phyloP scores from a whole-genome alignment of 2,797 vertebrate species.

The Leontopithecus rosalia region DNA sequence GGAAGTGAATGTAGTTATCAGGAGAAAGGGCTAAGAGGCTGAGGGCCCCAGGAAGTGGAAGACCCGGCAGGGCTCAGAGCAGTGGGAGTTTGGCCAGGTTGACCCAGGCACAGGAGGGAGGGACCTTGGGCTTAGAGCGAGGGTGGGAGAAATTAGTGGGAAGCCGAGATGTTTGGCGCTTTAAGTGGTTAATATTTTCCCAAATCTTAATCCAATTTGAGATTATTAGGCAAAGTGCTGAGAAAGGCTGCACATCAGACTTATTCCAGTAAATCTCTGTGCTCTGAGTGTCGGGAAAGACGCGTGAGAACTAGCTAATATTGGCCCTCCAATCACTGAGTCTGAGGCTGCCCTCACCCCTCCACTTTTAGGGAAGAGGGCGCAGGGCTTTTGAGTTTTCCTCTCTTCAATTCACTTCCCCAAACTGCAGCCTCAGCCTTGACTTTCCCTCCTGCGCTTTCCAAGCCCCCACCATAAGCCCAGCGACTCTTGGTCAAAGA shows the following conservation, averaged over 20 bases:
- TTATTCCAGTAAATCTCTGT: background rate
- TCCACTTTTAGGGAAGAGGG: background rate
- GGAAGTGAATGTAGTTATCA: accelerated
- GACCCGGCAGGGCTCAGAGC: background rate
- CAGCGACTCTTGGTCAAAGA: constrained; percentile 26
- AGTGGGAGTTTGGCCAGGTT: background rate
- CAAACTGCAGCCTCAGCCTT: accelerated
- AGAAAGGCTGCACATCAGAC: accelerated
- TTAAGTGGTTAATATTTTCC: background rate
- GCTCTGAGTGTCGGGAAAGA: background rate
- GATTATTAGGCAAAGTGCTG: background rate
- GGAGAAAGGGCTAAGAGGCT: background rate
- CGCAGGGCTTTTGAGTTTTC: background rate
- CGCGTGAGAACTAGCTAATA: accelerated
- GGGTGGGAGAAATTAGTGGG: background rate
- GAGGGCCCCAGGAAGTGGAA: background rate
- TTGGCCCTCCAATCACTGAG: background rate
- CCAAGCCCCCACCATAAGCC: background rate
- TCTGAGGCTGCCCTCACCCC: background rate
- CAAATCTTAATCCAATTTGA: constrained; percentile 53
- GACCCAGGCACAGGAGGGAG: background rate
- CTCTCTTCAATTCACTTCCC: background rate
- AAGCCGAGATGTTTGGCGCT: background rate
- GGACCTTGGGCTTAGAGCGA: background rate
- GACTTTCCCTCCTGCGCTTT: background rate